Conservation (phyloP, 92 coral and sea anemone genomes). For the Meandrina meandrites region DNA sequence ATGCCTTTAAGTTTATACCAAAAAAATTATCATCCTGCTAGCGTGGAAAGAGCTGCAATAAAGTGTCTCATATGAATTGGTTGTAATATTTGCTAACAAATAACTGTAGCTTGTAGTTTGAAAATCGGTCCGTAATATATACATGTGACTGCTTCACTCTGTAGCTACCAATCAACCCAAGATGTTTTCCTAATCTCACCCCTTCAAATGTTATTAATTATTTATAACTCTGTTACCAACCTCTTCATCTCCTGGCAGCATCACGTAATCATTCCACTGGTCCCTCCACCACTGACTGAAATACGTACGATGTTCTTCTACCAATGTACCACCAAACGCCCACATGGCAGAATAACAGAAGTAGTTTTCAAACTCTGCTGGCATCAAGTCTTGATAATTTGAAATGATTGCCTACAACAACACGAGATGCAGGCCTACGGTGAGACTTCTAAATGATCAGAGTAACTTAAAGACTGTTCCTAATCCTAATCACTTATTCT, state of each 20-base stretch:
- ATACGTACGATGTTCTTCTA: slow-evolving; percentile 81
- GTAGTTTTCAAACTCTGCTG: slow-evolving; percentile 90
- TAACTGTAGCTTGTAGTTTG: too few relatives aligned
- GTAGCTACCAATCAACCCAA: too few relatives aligned
- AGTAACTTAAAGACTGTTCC: too few relatives aligned
- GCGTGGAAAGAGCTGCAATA: too few relatives aligned
- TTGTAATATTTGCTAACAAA: too few relatives aligned
- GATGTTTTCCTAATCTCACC: too few relatives aligned
- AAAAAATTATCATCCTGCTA: too few relatives aligned
- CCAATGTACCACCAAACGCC: slow-evolving; percentile 98
- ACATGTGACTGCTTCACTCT: too few relatives aligned
- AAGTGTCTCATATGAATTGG: too few relatives aligned
- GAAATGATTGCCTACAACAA: slow-evolving; percentile 79
- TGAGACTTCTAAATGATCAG: background rate
- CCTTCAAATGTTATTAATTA: background rate
- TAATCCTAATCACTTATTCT: background rate
- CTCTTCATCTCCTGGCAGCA: slow-evolving; percentile 94
- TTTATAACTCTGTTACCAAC: slow-evolving; percentile 19
- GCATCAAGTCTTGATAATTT: slow-evolving; percentile 90
- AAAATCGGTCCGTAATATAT: too few relatives aligned
- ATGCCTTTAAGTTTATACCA: too few relatives aligned
- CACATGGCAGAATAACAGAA: slow-evolving; percentile 99
- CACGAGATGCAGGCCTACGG: background rate
- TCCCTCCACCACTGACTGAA: slow-evolving; percentile 99
- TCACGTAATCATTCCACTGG: slow-evolving; percentile 85